A percentile compares a stretch with the other conserved stretches of the same genome.
These are phyloP conservation scores for Liposcelis brunnea DNA, from an alignment of 2,888 invertebrate species.

Conservation along the genomic window DNA sequence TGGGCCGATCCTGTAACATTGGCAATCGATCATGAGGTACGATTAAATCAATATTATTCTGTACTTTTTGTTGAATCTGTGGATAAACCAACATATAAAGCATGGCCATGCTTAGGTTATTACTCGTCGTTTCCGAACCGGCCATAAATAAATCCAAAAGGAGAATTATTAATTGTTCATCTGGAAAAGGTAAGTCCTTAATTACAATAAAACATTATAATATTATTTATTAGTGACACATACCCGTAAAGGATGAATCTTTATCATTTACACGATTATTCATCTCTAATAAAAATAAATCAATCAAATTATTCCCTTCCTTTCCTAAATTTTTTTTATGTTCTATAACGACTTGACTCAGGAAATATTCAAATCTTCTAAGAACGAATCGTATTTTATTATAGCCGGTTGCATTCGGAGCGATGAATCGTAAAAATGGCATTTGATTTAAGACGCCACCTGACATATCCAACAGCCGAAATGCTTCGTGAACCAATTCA, in stretches of 20 bases:
- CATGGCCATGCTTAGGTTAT: slow-evolving; percentile 40
- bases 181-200: slow-evolving; percentile 18
- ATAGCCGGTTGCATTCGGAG: slow-evolving; percentile 45
- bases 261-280: slow-evolving; percentile 24
- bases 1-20: slow-evolving; percentile 33
- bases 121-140: slow-evolving; percentile 51
- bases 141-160: slow-evolving; percentile 52
- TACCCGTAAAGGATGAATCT: slow-evolving; percentile 26
- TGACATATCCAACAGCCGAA: slow-evolving; percentile 42
- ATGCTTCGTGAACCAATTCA: slow-evolving; percentile 40
- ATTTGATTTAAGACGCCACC: slow-evolving; percentile 51
- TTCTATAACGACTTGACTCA: no score
- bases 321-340: no score
- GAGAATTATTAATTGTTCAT: slow-evolving; percentile 27
- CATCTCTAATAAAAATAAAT: slow-evolving; percentile 44
- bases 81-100: slow-evolving; percentile 38
- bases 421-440: slow-evolving; percentile 46
- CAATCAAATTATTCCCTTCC: slow-evolving; percentile 37
- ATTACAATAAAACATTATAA: no score
- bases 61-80: slow-evolving; percentile 36
- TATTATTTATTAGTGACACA: no score
- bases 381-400: slow-evolving; percentile 17
- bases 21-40: slow-evolving; percentile 38
- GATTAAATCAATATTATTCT: slow-evolving; percentile 39
- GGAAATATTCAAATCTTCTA: no score